These are phyloP conservation scores for Turritopsis rubra DNA, from an alignment of 30 jellyfish, hydroid and myxozoan species.

Conservation along the genomic window DNA sequence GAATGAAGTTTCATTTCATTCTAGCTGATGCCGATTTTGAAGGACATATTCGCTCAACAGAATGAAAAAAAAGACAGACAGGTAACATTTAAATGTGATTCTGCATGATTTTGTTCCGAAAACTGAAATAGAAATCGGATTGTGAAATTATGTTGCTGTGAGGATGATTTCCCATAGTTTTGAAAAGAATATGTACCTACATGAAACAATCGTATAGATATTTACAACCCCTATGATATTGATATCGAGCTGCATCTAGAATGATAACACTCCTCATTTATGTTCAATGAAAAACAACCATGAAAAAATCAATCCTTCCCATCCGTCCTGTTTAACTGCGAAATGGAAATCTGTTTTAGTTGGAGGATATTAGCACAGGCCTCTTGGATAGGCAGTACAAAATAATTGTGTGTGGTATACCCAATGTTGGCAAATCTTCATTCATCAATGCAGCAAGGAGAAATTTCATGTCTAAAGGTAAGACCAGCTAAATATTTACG, in stretches of 20 bases:
- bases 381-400: constrained; percentile 37
- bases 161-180: no score
- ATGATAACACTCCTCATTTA: no score
- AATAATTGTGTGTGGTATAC: constrained; percentile 76
- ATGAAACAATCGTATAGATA: no score
- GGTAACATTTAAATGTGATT: neutral
- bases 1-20: neutral
- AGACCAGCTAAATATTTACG: neutral
- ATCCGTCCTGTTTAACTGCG: neutral
- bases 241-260: no score
- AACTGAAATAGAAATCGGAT: no score
- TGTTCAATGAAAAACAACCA: no score
- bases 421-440: constrained; percentile 90
- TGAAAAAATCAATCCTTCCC: neutral
- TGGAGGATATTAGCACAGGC: neutral
- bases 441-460: constrained; percentile 66
- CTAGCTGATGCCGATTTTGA: constrained; percentile 22
- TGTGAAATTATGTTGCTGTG: no score
- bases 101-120: neutral
- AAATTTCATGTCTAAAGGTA: constrained; percentile 41
- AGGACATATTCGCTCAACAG: constrained; percentile 11
- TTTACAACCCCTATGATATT: no score
- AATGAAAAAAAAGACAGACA: neutral
- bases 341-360: neutral
- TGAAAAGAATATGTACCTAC: no score